Evolutionary conservation across 2,888 invertebrate species (phyloP).

Genomic region (Schizaphis graminum): DNA sequence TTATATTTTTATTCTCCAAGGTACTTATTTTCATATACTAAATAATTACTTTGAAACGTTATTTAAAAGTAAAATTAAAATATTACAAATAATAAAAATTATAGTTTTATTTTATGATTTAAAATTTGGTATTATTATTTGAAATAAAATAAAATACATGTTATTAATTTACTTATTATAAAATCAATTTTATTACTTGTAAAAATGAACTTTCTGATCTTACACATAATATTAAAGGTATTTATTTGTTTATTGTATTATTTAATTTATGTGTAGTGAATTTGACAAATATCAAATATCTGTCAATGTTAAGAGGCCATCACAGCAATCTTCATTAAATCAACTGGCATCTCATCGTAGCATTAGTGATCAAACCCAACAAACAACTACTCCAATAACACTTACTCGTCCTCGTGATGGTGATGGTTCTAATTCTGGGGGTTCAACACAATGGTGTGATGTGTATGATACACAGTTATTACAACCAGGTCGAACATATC

Average conservation of each 20-base stretch:
- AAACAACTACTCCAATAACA: constrained; percentile 74
- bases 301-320: constrained; percentile 73
- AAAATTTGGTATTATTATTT: neutral
- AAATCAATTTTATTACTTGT: neutral
- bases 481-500: constrained; percentile 88
- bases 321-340: constrained; percentile 34
- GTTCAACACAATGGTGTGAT: constrained; percentile 49
- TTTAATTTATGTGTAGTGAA: constrained; percentile 75
- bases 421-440: constrained; percentile 45
- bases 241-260: neutral
- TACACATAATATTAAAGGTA: neutral
- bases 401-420: constrained; percentile 72
- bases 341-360: constrained; percentile 46
- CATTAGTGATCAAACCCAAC: constrained; percentile 55
- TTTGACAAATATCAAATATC: constrained; percentile 94
- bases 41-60: neutral
- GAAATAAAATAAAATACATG: neutral
- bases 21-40: neutral
- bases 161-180: neutral
- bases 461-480: constrained; percentile 41
- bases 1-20: neutral
- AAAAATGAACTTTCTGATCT: neutral
- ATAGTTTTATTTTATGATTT: neutral
- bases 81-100: neutral
- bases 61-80: neutral